Base-by-base conservation (phyloP, 1,140 invertebrate species). In the Drosophila pachea region DNA sequence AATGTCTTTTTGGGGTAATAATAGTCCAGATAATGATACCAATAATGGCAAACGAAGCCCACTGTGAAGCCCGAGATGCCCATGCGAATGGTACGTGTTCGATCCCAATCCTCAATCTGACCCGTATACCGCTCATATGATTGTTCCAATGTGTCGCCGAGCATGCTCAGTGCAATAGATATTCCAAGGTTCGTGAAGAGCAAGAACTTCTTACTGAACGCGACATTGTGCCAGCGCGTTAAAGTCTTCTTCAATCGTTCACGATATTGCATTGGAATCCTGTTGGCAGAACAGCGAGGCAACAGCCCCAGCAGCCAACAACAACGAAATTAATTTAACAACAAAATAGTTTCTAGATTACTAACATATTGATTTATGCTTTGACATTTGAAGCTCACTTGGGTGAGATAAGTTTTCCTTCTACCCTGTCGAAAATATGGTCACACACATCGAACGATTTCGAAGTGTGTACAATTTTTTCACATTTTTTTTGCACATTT, bases 141-240 rank as follows among this genome's bases (percentile, higher is more conserved):
- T 89, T 98, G 97, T 90, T 97, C 94, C 45, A 97, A 78, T 36
- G 94, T 72, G 90, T 98, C 97, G 43, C 96, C 96, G 35, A 93
- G 63, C 45, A 92, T 93, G 53, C 95, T 96, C 33, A 97, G 90
- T 6, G 89, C 90, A 59, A 94, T 87, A 4, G 95, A 97, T 84
- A 97, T 94, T 0, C 92, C 91, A 8, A 96, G 91, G 91, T 97
- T 97, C 32, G 96, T 97, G 56, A 94, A 91, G 11, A 97, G 89
- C 38, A 97, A 91, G 90, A 95, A 94, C 90, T 93, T 95, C 11
- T 91, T 89, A 76, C 93, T 94, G 86, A 95, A 94, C 35, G 91
- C 91, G 2, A 43, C 32, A 47, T 49, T 47, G 31, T 84, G 49
- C 12, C 36, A 56, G 6, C 50, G 68, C 7, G 49, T 42, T 7